These are phyloP conservation scores for Pyrrhura leucotis DNA, from an alignment of 2,797 vertebrate species.

Conservation along the genomic window DNA sequence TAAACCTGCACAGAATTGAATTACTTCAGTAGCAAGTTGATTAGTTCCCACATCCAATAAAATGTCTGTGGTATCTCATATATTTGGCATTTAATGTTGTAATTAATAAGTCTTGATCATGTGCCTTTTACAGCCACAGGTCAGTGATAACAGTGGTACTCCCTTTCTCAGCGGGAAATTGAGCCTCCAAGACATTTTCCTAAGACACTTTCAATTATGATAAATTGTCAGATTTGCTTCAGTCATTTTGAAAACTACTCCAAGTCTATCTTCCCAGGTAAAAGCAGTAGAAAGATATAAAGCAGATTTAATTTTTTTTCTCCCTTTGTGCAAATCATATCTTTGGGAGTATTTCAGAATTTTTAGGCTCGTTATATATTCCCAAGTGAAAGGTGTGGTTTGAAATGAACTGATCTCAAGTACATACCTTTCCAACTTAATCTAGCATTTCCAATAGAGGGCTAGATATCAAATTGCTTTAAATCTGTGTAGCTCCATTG, in stretches of 20 bases:
- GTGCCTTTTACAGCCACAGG: constrained; percentile 26
- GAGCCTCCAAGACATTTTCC: constrained; percentile 60
- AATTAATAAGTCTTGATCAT: constrained; percentile 66
- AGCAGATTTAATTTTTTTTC: not conserved
- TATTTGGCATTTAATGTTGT: constrained; percentile 65
- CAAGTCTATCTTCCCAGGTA: not conserved
- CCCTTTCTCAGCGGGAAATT: constrained; percentile 61
- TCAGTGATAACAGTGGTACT: constrained; percentile 64
- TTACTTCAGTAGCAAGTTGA: constrained; percentile 56
- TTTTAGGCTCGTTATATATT: constrained; percentile 3
- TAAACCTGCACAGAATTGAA: constrained; percentile 60
- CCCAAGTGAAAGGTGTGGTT: not conserved
- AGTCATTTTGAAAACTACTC: constrained; percentile 45
- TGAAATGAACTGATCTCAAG: constrained; percentile 9
- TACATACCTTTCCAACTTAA: constrained; percentile 8
- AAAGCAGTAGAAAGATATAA: not conserved
- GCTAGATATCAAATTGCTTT: constrained; percentile 26
- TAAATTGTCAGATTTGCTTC: constrained; percentile 61
- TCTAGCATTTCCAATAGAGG: constrained; percentile 28
- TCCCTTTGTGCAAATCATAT: not conserved
- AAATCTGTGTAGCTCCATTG: constrained; percentile 43
- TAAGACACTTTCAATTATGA: constrained; percentile 64
- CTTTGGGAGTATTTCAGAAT: not conserved
- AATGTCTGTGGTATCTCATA: constrained; percentile 40
- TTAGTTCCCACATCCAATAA: constrained; percentile 58